phyloP scores from a whole-genome alignment of 1,140 invertebrate genomes.

The Amphibalanus amphitrite region DNA sequence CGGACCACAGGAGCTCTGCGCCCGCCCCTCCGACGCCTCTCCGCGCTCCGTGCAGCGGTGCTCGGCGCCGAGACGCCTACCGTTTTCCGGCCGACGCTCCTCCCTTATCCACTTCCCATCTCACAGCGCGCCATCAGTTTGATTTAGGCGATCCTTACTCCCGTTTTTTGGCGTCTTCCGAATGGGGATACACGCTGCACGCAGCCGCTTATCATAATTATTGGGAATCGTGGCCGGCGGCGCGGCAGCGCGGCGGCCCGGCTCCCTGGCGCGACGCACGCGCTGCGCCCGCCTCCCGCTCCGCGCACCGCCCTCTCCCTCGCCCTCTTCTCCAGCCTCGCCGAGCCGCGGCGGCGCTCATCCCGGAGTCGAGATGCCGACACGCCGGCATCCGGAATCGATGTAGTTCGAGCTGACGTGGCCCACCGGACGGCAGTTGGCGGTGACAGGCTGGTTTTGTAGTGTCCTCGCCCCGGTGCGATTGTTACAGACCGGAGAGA shows the following conservation, averaged over 20 bases:
- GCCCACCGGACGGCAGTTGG: too few species aligned
- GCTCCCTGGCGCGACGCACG: not conserved
- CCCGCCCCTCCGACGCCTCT: too few species aligned
- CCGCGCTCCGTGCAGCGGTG: too few species aligned
- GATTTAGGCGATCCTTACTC: not conserved
- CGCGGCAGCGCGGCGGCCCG: too few species aligned
- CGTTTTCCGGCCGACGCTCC: not conserved
- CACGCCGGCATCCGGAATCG: too few species aligned
- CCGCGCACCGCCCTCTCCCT: not conserved
- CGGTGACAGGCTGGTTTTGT: too few species aligned
- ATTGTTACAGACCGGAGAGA: too few species aligned
- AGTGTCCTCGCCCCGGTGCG: too few species aligned
- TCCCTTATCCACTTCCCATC: not conserved
- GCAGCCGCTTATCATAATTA: slow-evolving; percentile 1
- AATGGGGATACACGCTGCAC: not conserved
- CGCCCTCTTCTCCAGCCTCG: too few species aligned
- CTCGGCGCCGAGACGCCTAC: not conserved
- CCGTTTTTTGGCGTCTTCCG: not conserved
- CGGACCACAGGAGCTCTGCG: too few species aligned
- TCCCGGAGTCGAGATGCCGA: too few species aligned
- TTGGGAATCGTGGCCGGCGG: not conserved
- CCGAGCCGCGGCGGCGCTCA: not conserved
- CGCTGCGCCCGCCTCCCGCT: not conserved
- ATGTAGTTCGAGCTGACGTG: too few species aligned
- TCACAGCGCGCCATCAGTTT: not conserved